phyloP scores from a whole-genome alignment of 2,797 vertebrate species.

The Atherinosoma microstoma region DNA sequence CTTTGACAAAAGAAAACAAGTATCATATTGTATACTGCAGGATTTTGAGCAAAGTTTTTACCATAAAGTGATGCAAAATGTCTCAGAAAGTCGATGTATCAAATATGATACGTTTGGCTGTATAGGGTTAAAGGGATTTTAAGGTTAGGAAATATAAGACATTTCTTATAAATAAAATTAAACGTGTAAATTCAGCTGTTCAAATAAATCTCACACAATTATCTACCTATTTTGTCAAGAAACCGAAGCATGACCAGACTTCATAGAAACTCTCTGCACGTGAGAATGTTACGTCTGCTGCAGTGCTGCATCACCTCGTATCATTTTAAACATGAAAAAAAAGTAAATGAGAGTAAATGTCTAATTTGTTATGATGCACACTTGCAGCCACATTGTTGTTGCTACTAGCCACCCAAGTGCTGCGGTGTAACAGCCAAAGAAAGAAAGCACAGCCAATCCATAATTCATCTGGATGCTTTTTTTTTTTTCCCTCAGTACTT shows the following conservation, averaged over 20 bases:
- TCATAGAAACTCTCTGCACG: conserved; percentile 1
- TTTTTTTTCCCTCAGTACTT: conserved; percentile 65
- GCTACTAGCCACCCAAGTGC: conserved; percentile 26
- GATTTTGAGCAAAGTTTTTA: too few relatives aligned
- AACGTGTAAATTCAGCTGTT: conserved; percentile 7
- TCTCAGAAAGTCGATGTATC: too few relatives aligned
- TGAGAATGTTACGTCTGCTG: conserved; percentile 19
- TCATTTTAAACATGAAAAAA: conserved; percentile 46
- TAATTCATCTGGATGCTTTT: conserved; percentile 73
- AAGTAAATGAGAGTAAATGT: conserved; percentile 50
- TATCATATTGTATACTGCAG: too few relatives aligned
- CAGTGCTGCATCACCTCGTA: conserved; percentile 36
- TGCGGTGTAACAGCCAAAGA: conserved; percentile 31
- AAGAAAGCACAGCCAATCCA: conserved; percentile 71
- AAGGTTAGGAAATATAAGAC: background rate
- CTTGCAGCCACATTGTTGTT: conserved; percentile 43
- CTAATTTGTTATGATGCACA: conserved; percentile 47
- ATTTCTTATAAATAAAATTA: background rate
- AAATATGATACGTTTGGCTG: too few relatives aligned
- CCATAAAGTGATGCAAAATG: too few relatives aligned
- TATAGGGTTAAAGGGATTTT: conserved; percentile 14
- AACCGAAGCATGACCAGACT: conserved; percentile 24
- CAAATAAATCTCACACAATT: conserved; percentile 9
- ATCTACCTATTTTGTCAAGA: conserved; percentile 12
- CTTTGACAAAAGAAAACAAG: too few relatives aligned